Evolutionary conservation across 2,888 invertebrate species (phyloP).

Genomic region (Hydriomena furcata): DNA sequence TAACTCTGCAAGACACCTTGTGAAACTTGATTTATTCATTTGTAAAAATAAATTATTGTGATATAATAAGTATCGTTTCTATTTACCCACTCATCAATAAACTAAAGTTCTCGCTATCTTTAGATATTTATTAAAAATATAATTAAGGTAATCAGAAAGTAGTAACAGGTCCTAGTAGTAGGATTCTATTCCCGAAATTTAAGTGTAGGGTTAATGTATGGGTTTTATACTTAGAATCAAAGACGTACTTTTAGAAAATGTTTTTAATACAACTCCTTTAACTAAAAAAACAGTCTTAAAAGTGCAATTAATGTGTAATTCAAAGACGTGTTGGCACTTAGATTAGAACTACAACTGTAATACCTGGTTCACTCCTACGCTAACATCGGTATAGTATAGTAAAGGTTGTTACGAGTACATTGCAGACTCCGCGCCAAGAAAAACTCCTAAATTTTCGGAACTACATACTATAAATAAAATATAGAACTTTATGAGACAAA

Average conservation of each 20-base stretch:
- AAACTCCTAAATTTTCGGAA: no score
- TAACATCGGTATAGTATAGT: no score
- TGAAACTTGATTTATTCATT: slow-evolving; percentile 79
- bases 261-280: slow-evolving; percentile 23
- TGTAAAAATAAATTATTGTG: slow-evolving; percentile 85
- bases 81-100: not conserved
- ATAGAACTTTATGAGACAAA: no score
- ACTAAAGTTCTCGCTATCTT: not conserved
- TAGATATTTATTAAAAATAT: no score
- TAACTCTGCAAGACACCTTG: slow-evolving; percentile 67
- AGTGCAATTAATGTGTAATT: slow-evolving; percentile 25
- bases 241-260: slow-evolving; percentile 4
- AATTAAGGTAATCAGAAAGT: no score
- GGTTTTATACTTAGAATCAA: not conserved
- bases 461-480: no score
- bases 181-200: no score
- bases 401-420: no score
- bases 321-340: slow-evolving; percentile 26
- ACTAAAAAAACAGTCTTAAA: slow-evolving; percentile 26
- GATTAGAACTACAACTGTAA: slow-evolving; percentile 2
- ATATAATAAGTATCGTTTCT: slow-evolving; percentile 60
- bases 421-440: no score
- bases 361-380: no score
- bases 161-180: no score
- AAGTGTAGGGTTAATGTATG: no score